Evolutionary conservation across 2,888 invertebrate species (phyloP).

Genomic region (Cataglyphis cursor): DNA sequence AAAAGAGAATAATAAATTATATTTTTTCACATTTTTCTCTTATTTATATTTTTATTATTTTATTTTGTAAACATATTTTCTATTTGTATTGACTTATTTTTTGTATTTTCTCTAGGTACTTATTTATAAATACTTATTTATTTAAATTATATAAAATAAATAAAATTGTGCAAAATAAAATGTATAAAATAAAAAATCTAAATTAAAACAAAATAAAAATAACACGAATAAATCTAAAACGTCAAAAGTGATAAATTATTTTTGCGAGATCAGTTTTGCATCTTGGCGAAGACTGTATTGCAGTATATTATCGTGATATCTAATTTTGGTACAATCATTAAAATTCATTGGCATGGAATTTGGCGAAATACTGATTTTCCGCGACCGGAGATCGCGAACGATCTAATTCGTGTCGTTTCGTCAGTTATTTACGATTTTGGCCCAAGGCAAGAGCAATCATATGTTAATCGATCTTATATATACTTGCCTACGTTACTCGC

Average conservation of each 20-base stretch:
- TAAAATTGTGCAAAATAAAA: neutral
- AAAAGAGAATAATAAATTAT: slow-evolving; percentile 2
- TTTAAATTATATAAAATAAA: slow-evolving; percentile 2
- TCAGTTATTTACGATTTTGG: slow-evolving; percentile 60
- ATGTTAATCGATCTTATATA: slow-evolving; percentile 59
- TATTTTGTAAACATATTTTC: neutral
- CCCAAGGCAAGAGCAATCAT: slow-evolving; percentile 48
- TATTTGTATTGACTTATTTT: neutral
- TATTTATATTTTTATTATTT: neutral
- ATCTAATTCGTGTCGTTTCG: slow-evolving; percentile 59
- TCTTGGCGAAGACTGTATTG: slow-evolving; percentile 7
- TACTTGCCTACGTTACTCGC: slow-evolving; percentile 37
- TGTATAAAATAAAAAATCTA: neutral
- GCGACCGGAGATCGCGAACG: slow-evolving; percentile 28
- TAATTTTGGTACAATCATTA: slow-evolving; percentile 45
- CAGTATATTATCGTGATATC: slow-evolving; percentile 36
- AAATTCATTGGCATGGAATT: slow-evolving; percentile 54
- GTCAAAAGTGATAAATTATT: slow-evolving; percentile 18
- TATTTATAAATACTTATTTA: neutral
- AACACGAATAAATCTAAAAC: neutral
- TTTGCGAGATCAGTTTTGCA: neutral
- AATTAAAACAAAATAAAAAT: neutral
- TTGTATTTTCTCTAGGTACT: neutral
- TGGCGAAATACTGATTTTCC: slow-evolving; percentile 43
- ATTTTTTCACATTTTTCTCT: neutral